Conservation (phyloP, 2,888 invertebrate genomes). For the Suillia variegata region DNA sequence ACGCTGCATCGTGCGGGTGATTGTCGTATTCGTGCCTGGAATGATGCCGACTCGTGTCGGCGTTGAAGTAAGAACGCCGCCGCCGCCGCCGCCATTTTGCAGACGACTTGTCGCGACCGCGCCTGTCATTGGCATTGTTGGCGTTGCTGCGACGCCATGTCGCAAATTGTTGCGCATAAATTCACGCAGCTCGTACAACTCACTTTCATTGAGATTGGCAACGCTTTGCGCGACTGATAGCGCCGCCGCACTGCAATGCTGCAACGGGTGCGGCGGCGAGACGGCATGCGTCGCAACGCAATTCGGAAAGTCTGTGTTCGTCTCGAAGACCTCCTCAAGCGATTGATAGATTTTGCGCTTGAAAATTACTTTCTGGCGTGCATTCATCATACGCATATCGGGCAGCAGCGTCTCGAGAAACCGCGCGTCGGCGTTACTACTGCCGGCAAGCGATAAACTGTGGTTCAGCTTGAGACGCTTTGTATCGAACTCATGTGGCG, state of each 20-base stretch:
- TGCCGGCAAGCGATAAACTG: background rate
- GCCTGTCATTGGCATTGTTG: no score
- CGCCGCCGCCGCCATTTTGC: background rate
- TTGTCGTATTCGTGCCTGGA: no score
- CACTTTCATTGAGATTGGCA: conserved; percentile 27
- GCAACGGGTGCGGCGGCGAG: background rate
- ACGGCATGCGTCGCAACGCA: no score
- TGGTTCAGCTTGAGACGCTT: conserved; percentile 19
- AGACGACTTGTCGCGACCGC: background rate
- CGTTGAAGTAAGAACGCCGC: background rate
- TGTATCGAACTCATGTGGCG: conserved; percentile 14
- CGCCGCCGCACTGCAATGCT: background rate
- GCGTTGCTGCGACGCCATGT: conserved; percentile 3
- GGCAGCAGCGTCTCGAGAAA: conserved; percentile 36
- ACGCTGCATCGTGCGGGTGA: background rate
- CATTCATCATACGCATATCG: conserved; percentile 40
- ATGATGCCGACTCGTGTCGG: background rate
- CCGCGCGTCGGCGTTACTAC: conserved; percentile 8
- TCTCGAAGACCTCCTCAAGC: conserved; percentile 38
- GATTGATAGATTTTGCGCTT: conserved; percentile 39
- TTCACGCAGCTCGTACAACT: conserved; percentile 28
- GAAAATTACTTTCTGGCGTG: conserved; percentile 39
- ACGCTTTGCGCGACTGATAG: conserved; percentile 27
- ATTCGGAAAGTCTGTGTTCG: conserved; percentile 35
- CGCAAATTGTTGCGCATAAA: conserved; percentile 24